phyloP scores from a whole-genome alignment of 2,113 vertebrate genomes.

The Podarcis muralis region DNA sequence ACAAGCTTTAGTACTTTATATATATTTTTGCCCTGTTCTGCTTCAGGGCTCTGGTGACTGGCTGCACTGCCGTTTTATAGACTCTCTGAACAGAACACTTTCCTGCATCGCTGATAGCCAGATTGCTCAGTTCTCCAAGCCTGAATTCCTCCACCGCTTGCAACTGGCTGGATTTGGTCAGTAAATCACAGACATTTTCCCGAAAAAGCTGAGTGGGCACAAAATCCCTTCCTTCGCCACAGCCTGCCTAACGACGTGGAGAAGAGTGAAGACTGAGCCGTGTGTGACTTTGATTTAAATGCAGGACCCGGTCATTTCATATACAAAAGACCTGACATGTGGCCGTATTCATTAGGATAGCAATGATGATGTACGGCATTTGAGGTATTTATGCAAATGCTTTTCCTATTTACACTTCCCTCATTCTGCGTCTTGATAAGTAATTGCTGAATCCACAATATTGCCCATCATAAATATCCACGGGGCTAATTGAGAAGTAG shows the following conservation, averaged over 20 bases:
- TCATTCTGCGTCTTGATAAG: neutral
- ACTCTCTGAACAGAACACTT: neutral
- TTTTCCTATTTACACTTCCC: conserved; percentile 11
- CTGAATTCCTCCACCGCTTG: neutral
- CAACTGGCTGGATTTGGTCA: neutral
- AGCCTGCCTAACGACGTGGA: neutral
- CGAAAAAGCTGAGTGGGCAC: neutral
- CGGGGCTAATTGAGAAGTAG: neutral
- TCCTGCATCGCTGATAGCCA: neutral
- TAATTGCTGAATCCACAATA: neutral
- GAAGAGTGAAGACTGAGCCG: neutral
- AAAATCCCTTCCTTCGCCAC: neutral
- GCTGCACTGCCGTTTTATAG: neutral
- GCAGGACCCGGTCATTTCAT: neutral
- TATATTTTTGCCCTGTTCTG: neutral
- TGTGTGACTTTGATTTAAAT: neutral
- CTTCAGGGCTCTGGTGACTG: neutral
- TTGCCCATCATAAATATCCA: neutral
- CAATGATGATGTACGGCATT: neutral
- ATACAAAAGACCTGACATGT: neutral
- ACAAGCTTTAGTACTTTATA: neutral
- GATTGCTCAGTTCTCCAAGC: neutral
- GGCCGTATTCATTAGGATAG: neutral
- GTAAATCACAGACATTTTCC: neutral
- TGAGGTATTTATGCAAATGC: conserved; percentile 7